Conservation (phyloP, 2,888 invertebrate genomes). For the Melanchra persicariae region DNA sequence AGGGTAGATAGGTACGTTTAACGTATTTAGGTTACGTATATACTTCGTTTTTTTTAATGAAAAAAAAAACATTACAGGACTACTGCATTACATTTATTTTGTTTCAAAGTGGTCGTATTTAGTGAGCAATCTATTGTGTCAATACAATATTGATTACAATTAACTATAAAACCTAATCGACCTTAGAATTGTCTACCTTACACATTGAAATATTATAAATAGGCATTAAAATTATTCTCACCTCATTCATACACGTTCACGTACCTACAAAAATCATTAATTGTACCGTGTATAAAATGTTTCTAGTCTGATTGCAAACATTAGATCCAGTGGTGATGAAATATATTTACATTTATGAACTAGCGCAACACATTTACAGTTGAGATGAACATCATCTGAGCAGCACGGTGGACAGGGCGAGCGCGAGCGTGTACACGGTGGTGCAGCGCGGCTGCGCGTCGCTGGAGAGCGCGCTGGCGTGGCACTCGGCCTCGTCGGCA, state of each 20-base stretch:
- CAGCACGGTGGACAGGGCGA: conserved; percentile 79
- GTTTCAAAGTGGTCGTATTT: conserved; percentile 55
- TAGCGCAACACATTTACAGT: conserved; percentile 34
- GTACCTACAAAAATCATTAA: conserved; percentile 72
- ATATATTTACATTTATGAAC: conserved; percentile 64
- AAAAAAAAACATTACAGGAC: conserved; percentile 20
- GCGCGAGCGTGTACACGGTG: conserved; percentile 77
- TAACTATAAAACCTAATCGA: conserved; percentile 59
- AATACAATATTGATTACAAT: conserved; percentile 53
- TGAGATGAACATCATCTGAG: conserved; percentile 81
- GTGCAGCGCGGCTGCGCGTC: conserved; percentile 87
- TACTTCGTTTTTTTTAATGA: conserved; percentile 39
- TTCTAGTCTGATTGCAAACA: conserved; percentile 73
- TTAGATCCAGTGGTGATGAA: conserved; percentile 61
- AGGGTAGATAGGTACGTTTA: conserved; percentile 60
- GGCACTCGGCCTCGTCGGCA: conserved; percentile 95
- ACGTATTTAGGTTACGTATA: conserved; percentile 60
- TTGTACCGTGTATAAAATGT: conserved; percentile 74
- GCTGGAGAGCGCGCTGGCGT: conserved; percentile 95
- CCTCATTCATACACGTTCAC: conserved; percentile 70
- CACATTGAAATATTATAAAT: conserved; percentile 57
- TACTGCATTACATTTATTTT: conserved; percentile 36
- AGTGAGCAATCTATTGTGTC: conserved; percentile 65
- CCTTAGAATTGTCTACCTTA: conserved; percentile 60
- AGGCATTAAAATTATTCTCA: conserved; percentile 64